Base-by-base conservation (phyloP, 1,140 invertebrate genomes). In the Panagrolaimus sp. region DNA sequence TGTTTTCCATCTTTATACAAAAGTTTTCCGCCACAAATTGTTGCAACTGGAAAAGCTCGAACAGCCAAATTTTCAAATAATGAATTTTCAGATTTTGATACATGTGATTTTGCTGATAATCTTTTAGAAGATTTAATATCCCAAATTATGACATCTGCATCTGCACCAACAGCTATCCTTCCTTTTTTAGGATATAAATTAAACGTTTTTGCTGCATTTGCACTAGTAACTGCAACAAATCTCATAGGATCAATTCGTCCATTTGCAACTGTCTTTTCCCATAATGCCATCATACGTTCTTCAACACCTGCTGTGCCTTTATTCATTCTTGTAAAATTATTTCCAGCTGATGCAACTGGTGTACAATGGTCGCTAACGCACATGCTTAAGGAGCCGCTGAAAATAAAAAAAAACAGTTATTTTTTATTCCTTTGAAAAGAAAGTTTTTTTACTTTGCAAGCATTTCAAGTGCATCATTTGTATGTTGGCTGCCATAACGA, bases 281-380 rank as follows among this genome's bases (percentile, higher is more conserved):
- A 99, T n/a, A 98, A 87, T 8, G 98, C 87, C 0, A 92, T 91
- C 92, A 99, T 93, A 65, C 96, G 88, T 82, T 98, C 95, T 82
- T 96, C 93, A 0, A 96, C 91, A 5, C 96, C 96, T 84, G 98
- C 98, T 0, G 98, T 92, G 0, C 96, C 96, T 81, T 95, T 96
- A 7, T 96, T 96, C 76, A 99, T 99, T 85, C 93, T 95, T 1
- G 90, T 88, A 83, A 99, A 98, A 84, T 98, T 90, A 66, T 89
- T 88, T 76, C 74, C 51, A 1, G 67, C 53, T 11, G 63, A 11
- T 0, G 72, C 67, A 74, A 88, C 91, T 84, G 96, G 96, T 4
- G 92, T 94, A 85, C 93, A 95, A 84, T 99, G 92, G 83, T 97
- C 95, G 81, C 93, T 96, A 48, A 91, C 94, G 20, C 91, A 92